A percentile compares a stretch with the other conserved stretches of the same genome.
phyloP scores from a whole-genome alignment of 2,888 invertebrate species.

The Aleiodes leptofemur region DNA sequence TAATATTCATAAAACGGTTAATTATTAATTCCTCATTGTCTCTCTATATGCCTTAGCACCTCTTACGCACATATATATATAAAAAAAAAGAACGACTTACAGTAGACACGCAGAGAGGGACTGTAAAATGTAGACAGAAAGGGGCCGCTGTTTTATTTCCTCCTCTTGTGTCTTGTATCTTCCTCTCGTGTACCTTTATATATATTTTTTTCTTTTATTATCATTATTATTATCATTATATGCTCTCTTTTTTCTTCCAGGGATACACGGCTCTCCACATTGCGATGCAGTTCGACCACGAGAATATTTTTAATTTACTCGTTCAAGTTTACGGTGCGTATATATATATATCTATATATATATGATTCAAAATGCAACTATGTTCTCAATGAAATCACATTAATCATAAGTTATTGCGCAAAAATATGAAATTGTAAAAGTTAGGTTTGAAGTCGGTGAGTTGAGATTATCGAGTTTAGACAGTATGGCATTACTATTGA shows the following conservation, averaged over 20 bases:
- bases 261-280: conserved; percentile 96
- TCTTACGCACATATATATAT: conserved; percentile 48
- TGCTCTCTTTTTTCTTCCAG: conserved; percentile 77
- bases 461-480: conserved; percentile 3
- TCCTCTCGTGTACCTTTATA: not conserved
- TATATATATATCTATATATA: no score
- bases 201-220: conserved; percentile 5
- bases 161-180: conserved; percentile 19
- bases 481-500: conserved; percentile 15
- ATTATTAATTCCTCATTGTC: conserved; percentile 72
- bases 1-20: conserved; percentile 70
- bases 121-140: conserved; percentile 47
- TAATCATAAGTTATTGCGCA: conserved; percentile 48
- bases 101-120: conserved; percentile 54
- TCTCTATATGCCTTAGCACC: conserved; percentile 56
- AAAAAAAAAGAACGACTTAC: conserved; percentile 42
- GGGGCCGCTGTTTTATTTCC: conserved; percentile 14
- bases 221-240: conserved; percentile 43
- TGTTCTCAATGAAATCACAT: conserved; percentile 36
- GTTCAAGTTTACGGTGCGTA: conserved; percentile 92
- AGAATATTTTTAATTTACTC: conserved; percentile 91
- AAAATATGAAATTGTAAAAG: conserved; percentile 34
- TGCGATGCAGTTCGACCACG: conserved; percentile 93
- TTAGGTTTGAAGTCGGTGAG: not conserved
- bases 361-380: conserved; percentile 11